Base-by-base conservation (phyloP, 2,888 invertebrate species). In the Sympetrum striolatum region DNA sequence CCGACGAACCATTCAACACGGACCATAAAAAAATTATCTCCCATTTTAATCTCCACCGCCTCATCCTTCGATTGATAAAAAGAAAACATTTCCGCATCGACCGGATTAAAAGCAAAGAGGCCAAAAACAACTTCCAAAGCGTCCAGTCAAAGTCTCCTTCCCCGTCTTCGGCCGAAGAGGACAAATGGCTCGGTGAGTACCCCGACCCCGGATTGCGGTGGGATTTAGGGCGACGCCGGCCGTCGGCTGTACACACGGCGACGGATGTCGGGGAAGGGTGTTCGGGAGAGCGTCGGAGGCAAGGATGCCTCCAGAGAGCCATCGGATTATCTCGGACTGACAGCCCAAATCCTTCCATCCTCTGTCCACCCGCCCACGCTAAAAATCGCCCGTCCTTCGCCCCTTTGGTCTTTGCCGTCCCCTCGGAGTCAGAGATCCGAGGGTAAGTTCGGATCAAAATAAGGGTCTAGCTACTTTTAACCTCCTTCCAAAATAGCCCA, bases 191-290 rank as follows among this genome's bases (percentile, higher is more conserved):
- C 82, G 58, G 82, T 37, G 22, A 60, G 86, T 44, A 58, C 15
- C 53, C 53, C 31, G 53, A 86, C 60, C 86, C 60, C 86, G 60
- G 86, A 86, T 86, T 86, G 86, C 60, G 86, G 86, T 37, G 22
- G 86, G 86, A 86, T 86, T 86, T 86, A 60, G 86, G 86, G 60
- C 86, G 60, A 82, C 58, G 44, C 82, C 82, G 58, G 60, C n/a
- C 60, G 60, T 60, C 60, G 60, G 60, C 60, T 60, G n/a, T 60
- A 60, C 60, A 60, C 60, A 60, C 15, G 82, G 58, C 22, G 58
- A 35, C 53, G 82, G 82, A 31, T 58, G 82, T 5, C 53, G 82
- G 82, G 18, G 31, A 31, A 15, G 44, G 44, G 81, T n/a, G 81
- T 22, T n/a, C 2, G 44, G 18, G n/a, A 25, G 81, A 48, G 22